Conservation (phyloP, 2,113 vertebrate species). For the Pseudorasbora parva region DNA sequence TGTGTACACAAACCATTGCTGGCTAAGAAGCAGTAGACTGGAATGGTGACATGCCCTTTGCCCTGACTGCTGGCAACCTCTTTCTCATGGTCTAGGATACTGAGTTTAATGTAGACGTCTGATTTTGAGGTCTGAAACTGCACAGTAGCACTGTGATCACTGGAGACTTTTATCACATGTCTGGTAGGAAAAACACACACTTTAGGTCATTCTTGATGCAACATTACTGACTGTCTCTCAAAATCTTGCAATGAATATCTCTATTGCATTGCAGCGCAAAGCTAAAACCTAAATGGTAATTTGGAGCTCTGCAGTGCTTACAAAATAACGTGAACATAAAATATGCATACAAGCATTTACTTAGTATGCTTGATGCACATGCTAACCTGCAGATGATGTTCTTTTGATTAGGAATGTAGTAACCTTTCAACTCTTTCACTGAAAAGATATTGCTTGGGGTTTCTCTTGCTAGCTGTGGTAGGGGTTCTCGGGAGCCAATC, state of each 20-base stretch:
- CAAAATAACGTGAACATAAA: too few species aligned
- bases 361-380: not conserved
- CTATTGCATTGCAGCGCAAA: not conserved
- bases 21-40: constrained; percentile 79
- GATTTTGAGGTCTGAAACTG: constrained; percentile 83
- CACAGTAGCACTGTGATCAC: constrained; percentile 77
- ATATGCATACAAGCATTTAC: not conserved
- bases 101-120: constrained; percentile 80
- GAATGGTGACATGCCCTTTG: constrained; percentile 84
- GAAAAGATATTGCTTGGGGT: constrained; percentile 73
- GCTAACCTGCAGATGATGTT: constrained; percentile 87
- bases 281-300: not conserved
- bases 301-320: not conserved
- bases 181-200: constrained; percentile 66
- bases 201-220: constrained; percentile 1
- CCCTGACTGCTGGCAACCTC: constrained; percentile 72
- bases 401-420: constrained; percentile 86
- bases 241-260: not conserved
- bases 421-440: constrained; percentile 81
- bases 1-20: constrained; percentile 74
- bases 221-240: not conserved
- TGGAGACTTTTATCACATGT: constrained; percentile 75
- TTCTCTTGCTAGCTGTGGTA: constrained; percentile 74
- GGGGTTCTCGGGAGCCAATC: constrained; percentile 75
- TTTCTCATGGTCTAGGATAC: constrained; percentile 83